Percentiles rank a stretch among this genome's conserved stretches.
Conservation (phyloP, 1,140 invertebrate genomes). For the Sinonovacula constricta region DNA sequence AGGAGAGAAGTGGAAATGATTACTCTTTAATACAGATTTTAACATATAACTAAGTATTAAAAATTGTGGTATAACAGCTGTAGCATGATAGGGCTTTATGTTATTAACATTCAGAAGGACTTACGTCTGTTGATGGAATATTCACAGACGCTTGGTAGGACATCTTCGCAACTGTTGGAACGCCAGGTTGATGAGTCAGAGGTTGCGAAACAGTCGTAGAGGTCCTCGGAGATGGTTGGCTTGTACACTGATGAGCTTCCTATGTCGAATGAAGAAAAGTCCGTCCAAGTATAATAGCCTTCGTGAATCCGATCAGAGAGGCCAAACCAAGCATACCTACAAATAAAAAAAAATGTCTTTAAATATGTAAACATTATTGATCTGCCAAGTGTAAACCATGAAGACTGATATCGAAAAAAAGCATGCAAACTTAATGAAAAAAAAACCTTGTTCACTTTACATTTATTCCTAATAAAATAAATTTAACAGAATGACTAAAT, state of each 20-base stretch:
- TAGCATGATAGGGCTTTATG: too few relatives aligned
- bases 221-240: neutral
- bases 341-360: neutral
- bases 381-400: too few relatives aligned
- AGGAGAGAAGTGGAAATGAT: too few relatives aligned
- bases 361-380: neutral
- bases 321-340: conserved; percentile 38
- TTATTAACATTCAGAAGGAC: too few relatives aligned
- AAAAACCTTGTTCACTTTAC: too few relatives aligned
- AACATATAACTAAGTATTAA: too few relatives aligned
- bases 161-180: neutral
- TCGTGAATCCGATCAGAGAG: conserved; percentile 3
- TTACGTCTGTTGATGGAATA: conserved; percentile 35
- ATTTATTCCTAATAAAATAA: too few relatives aligned
- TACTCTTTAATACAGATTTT: too few relatives aligned
- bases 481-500: too few relatives aligned
- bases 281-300: conserved; percentile 25
- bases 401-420: too few relatives aligned
- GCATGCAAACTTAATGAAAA: too few relatives aligned
- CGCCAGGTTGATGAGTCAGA: conserved; percentile 8
- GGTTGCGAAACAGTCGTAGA: conserved; percentile 24
- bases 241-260: neutral
- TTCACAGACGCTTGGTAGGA: conserved; percentile 31
- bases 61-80: too few relatives aligned
- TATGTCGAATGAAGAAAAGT: conserved; percentile 19